Evolutionary conservation across 1,140 invertebrate species (phyloP).

Genomic region (Scaptomyza pallida): DNA sequence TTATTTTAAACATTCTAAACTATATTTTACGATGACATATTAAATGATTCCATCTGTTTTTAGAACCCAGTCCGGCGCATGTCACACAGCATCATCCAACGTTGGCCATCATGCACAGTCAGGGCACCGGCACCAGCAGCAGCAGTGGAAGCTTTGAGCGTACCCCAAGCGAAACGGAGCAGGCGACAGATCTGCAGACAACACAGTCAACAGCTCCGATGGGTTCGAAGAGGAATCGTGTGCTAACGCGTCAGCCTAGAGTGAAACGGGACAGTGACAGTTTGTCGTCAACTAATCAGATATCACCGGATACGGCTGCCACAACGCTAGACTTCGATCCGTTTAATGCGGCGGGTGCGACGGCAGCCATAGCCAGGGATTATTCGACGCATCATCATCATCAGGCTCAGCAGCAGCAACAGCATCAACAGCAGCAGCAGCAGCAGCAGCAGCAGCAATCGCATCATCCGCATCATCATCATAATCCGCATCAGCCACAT

Average conservation of each 20-base stretch:
- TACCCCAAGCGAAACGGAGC: slow-evolving; percentile 53
- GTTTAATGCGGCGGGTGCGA: slow-evolving; percentile 75
- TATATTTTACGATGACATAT: too few species aligned
- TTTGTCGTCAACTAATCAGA: slow-evolving; percentile 82
- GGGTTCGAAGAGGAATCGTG: slow-evolving; percentile 86
- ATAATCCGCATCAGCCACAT: slow-evolving; percentile 62
- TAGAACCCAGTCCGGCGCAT: slow-evolving; percentile 71
- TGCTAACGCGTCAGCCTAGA: slow-evolving; percentile 88
- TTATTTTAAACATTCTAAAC: slow-evolving; percentile 7
- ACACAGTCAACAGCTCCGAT: slow-evolving; percentile 69
- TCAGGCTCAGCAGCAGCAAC: slow-evolving; percentile 29
- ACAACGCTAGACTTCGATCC: slow-evolving; percentile 84
- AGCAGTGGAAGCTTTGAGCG: slow-evolving; percentile 66
- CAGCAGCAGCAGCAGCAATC: slow-evolving; percentile 29
- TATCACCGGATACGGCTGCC: slow-evolving; percentile 84
- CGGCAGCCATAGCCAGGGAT: slow-evolving; percentile 57
- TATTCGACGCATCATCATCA: slow-evolving; percentile 72
- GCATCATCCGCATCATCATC: slow-evolving; percentile 53
- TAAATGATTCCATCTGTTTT: slow-evolving; percentile 24
- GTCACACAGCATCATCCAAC: slow-evolving; percentile 53
- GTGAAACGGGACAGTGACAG: slow-evolving; percentile 87
- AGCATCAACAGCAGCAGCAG: slow-evolving; percentile 41
- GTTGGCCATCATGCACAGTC: slow-evolving; percentile 55
- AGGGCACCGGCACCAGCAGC: slow-evolving; percentile 46
- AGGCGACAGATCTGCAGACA: slow-evolving; percentile 40